phyloP scores from a whole-genome alignment of 2,888 invertebrate species.

The Allacma fusca region DNA sequence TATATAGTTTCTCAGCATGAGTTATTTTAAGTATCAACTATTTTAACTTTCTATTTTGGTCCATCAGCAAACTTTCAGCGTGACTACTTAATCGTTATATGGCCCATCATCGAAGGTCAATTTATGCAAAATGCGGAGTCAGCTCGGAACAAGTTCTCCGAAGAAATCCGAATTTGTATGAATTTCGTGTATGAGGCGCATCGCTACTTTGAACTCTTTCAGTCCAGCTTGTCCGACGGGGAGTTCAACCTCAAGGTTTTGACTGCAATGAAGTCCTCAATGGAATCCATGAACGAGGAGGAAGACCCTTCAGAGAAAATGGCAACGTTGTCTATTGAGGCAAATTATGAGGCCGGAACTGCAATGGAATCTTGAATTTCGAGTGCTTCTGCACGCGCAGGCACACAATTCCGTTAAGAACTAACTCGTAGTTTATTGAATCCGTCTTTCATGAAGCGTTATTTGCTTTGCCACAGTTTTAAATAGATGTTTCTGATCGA shows the following conservation, averaged over 20 bases:
- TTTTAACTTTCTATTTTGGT: no score
- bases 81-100: not conserved
- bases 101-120: not conserved
- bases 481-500: no score
- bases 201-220: not conserved
- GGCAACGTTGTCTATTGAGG: no score
- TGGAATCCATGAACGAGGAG: not conserved
- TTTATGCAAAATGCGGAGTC: not conserved
- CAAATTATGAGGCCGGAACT: no score
- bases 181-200: not conserved
- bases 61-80: not conserved
- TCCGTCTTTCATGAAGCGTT: no score
- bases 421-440: no score
- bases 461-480: no score
- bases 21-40: no score
- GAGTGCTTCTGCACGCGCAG: no score
- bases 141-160: not conserved
- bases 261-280: not conserved
- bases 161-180: not conserved
- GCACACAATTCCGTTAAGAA: no score
- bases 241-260: not conserved
- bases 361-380: no score
- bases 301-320: not conserved
- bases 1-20: no score
- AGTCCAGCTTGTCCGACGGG: not conserved